Evolutionary conservation across 2,113 vertebrate genomes (phyloP).

Genomic region (zebrafish (Danio rerio)): DNA sequence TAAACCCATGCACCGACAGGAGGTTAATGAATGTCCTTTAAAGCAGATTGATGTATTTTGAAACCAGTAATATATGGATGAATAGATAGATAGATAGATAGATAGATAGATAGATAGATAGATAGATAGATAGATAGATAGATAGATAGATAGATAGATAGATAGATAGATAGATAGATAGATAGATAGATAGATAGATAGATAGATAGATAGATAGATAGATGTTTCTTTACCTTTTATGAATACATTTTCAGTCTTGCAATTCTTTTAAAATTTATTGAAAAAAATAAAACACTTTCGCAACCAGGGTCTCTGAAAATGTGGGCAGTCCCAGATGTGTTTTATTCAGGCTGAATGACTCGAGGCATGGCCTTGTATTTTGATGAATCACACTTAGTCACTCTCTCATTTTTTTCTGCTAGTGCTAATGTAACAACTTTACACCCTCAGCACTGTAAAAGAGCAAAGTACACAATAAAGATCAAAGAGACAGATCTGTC

Average conservation of each 20-base stretch:
- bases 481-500: not conserved
- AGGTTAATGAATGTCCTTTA: too few species aligned
- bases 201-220: too few species aligned
- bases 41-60: too few species aligned
- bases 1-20: too few species aligned
- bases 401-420: not conserved
- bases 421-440: not conserved
- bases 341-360: conserved; percentile 33
- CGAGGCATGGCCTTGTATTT: not conserved
- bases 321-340: not conserved
- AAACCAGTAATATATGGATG: too few species aligned
- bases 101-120: too few species aligned
- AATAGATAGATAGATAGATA: too few species aligned
- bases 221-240: too few species aligned
- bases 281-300: not conserved
- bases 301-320: not conserved
- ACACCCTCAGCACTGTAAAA: not conserved
- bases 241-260: not conserved
- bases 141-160: too few species aligned
- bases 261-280: not conserved
- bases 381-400: not conserved
- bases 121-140: too few species aligned
- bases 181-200: too few species aligned
- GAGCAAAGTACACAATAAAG: not conserved
- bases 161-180: too few species aligned